Conservation (phyloP, 2,888 invertebrate species). For the Craniophora ligustri region DNA sequence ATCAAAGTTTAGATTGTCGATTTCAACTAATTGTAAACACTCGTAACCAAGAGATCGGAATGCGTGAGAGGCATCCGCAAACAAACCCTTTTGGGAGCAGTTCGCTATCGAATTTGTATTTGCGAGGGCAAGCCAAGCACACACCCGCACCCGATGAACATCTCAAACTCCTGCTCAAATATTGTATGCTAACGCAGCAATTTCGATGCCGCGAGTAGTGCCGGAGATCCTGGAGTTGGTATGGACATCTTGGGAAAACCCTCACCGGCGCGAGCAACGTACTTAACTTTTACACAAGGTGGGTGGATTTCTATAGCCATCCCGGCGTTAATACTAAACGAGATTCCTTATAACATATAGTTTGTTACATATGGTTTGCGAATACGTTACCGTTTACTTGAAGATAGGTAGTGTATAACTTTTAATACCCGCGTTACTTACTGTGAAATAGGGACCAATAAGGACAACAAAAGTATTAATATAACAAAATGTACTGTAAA, state of each 20-base stretch:
- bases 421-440: no score
- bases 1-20: slow-evolving; percentile 49
- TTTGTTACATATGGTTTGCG: slow-evolving; percentile 19
- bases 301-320: slow-evolving; percentile 52
- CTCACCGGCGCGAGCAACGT: slow-evolving; percentile 43
- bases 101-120: slow-evolving; percentile 76
- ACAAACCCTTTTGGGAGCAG: slow-evolving; percentile 67
- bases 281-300: slow-evolving; percentile 63
- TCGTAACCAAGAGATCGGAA: slow-evolving; percentile 63
- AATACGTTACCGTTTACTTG: slow-evolving; percentile 17
- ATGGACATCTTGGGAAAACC: slow-evolving; percentile 67
- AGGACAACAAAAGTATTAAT: no score
- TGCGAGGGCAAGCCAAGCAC: slow-evolving; percentile 61
- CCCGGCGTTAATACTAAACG: slow-evolving; percentile 57
- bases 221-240: slow-evolving; percentile 55
- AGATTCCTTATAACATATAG: slow-evolving; percentile 41
- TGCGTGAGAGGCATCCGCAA: slow-evolving; percentile 65
- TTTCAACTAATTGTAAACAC: slow-evolving; percentile 60
- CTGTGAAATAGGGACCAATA: not conserved
- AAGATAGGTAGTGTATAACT: slow-evolving; percentile 14
- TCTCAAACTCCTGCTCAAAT: slow-evolving; percentile 62
- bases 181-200: slow-evolving; percentile 74
- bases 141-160: slow-evolving; percentile 61
- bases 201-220: slow-evolving; percentile 68
- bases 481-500: no score